A percentile compares a stretch with the other conserved stretches of the same genome.
Evolutionary conservation across 2,797 vertebrate species (phyloP).

Genomic region (Petrocephalus schoutedeni): DNA sequence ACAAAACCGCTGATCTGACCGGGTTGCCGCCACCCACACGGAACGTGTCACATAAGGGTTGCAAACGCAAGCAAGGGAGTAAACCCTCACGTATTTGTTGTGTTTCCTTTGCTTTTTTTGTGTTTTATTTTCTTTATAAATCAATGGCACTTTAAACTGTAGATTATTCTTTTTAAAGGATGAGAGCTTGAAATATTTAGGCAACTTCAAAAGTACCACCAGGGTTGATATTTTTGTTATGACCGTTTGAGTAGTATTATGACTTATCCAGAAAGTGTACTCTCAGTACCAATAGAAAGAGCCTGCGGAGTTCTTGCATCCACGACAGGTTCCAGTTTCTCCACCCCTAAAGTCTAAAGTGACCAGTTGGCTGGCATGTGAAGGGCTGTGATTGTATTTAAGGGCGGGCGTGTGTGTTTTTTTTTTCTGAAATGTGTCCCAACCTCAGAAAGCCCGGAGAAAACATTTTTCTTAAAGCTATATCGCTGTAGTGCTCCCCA

Average conservation of each 20-base stretch:
- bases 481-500: background rate
- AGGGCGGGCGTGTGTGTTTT: background rate
- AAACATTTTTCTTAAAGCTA: background rate
- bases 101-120: background rate
- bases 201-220: background rate
- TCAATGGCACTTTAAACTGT: background rate
- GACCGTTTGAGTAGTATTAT: slow-evolving; percentile 1
- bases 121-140: background rate
- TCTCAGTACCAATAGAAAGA: background rate
- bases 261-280: background rate
- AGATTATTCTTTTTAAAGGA: background rate
- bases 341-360: background rate
- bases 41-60: background rate
- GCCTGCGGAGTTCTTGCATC: background rate
- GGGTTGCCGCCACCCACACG: background rate
- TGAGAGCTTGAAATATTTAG: background rate
- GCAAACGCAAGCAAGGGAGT: background rate
- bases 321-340: background rate
- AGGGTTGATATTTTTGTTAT: background rate
- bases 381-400: background rate
- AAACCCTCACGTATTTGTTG: background rate
- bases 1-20: background rate
- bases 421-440: background rate
- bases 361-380: background rate
- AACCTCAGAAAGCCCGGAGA: background rate